A percentile compares a stretch with the other conserved stretches of the same genome.
These are phyloP conservation scores for Lucilia cuprina DNA, from an alignment of 1,140 invertebrate species.

Conservation along the genomic window DNA sequence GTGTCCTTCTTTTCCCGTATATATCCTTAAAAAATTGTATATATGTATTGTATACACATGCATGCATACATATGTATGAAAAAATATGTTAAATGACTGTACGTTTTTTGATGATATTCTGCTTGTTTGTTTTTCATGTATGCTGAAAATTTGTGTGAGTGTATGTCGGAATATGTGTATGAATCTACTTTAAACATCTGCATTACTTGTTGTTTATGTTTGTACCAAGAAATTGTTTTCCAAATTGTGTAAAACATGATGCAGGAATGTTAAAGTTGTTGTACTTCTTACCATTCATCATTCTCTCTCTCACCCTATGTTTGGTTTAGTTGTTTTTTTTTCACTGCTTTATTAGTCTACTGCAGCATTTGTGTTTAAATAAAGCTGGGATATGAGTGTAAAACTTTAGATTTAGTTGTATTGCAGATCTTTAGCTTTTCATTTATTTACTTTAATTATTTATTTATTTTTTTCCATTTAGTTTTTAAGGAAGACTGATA, in stretches of 20 bases:
- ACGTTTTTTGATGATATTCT: background rate
- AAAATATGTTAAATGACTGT: background rate
- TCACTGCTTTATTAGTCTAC: background rate
- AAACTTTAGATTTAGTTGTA: slow-evolving; percentile 7
- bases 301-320: background rate
- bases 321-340: slow-evolving; percentile 4
- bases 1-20: background rate
- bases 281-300: background rate
- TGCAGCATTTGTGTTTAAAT: background rate
- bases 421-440: background rate
- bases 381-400: background rate
- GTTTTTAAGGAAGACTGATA: background rate
- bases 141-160: background rate
- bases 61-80: background rate
- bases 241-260: slow-evolving; percentile 32
- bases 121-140: background rate
- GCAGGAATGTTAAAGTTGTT: slow-evolving; percentile 29
- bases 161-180: background rate
- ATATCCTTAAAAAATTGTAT: background rate
- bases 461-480: background rate
- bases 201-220: slow-evolving; percentile 22
- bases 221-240: slow-evolving; percentile 20
- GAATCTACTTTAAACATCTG: slow-evolving; percentile 7
- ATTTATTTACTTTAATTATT: background rate
- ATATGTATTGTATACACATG: background rate